Evolutionary conservation across 1,140 invertebrate genomes (phyloP), one percentile per base, ranked within the genome.

Genomic region (Aphelinus certus): DNA sequence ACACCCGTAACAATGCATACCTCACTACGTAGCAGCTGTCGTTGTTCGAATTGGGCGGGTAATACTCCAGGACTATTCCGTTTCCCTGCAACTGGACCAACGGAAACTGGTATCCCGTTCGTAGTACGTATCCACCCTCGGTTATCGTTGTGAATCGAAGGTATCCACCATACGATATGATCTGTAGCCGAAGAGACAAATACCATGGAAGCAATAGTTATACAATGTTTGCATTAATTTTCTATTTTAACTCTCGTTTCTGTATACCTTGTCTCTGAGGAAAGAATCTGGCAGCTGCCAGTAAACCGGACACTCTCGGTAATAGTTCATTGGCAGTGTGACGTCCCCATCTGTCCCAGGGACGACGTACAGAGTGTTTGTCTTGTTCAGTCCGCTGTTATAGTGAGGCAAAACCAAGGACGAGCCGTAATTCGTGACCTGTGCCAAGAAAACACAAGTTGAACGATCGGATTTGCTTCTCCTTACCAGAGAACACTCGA

Each of bases 161-260:
- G 76, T 92, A 93, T 4, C 97, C 97, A 77, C 97, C 97, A 84
- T 99, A 99, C 0, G 97, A 98, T 53, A 93, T 88, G 1, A 96
- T 92, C 87, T 95, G n/a, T 7, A 76, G 70, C 26, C 26, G 26
- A 26, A 26, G 26, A 49, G 62, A 49, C 4, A 61, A 7, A 45
- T 6, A 45, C 60, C 43, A 45, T 7, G 4, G 4, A 61, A 45
- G 60, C 6, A 26, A 6, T 5, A 6, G 5, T 26, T n/a, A 26
- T 62, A 45, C 5, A n/a, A n/a, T 62, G 6, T 62, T 62, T 6
- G 43, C 43, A 45, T 73, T 45, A 78, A 26, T 26, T 26, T 26
- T 26, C 26, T 26, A 26, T 26, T 26, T 26, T 26, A 26, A 26
- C 26, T 26, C 26, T 26, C 26, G 26, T 26, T 61, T 26, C 48